Evolutionary conservation across 1,140 invertebrate genomes (phyloP).

Genomic region (Capitella teleta): DNA sequence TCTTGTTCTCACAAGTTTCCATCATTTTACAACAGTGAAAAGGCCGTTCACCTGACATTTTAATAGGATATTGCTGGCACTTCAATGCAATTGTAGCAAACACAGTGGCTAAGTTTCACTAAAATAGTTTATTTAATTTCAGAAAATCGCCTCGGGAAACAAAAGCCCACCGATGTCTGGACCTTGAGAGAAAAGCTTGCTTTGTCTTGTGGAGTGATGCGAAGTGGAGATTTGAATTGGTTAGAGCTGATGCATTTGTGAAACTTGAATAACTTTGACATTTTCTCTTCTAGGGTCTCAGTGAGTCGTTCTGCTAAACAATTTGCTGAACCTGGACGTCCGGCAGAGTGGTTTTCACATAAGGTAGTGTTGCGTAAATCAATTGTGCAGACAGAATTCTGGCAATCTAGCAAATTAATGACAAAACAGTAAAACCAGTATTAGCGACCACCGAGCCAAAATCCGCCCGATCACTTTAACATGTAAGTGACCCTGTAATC

Average conservation of each 20-base stretch:
- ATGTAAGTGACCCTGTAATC: not conserved
- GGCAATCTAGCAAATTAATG: not conserved
- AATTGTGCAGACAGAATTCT: not conserved
- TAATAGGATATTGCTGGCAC: no score
- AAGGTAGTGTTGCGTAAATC: slow-evolving; percentile 45
- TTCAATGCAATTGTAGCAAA: no score
- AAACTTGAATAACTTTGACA: not conserved
- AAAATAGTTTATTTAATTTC: no score
- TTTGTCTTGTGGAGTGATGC: slow-evolving; percentile 70
- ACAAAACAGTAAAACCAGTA: not conserved
- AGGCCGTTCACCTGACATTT: no score
- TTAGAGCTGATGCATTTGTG: not conserved
- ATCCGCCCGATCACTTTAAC: not conserved
- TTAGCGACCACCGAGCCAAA: not conserved
- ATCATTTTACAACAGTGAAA: no score
- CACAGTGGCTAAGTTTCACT: no score
- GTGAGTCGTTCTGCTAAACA: slow-evolving; percentile 68
- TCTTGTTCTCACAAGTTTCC: no score
- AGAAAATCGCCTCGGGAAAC: slow-evolving; percentile 1
- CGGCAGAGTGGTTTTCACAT: slow-evolving; percentile 80
- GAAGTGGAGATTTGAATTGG: slow-evolving; percentile 89
- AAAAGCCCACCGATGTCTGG: slow-evolving; percentile 47
- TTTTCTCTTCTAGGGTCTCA: slow-evolving; percentile 51
- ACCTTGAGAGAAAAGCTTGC: slow-evolving; percentile 69
- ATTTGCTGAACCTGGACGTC: slow-evolving; percentile 57